These are phyloP conservation scores for Phyllostomus discolor DNA, from an alignment of 2,113 vertebrate genomes.

Conservation along the genomic window DNA sequence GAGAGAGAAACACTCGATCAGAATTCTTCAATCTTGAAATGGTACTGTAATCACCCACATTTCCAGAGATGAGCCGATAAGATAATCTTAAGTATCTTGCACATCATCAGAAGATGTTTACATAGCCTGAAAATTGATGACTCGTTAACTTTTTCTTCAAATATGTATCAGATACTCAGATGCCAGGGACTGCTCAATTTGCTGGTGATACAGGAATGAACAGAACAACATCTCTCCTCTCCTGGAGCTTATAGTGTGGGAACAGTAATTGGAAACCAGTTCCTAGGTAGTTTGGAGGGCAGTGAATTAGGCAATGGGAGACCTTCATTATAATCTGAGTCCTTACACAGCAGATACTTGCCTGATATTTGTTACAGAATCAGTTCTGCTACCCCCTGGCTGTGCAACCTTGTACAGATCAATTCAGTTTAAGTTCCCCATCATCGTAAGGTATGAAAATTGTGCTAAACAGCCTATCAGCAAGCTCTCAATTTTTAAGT, in stretches of 20 bases:
- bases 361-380: background rate
- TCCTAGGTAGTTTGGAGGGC: background rate
- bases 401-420: conserved; percentile 18
- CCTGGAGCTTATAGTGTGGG: background rate
- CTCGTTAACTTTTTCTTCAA: conserved; percentile 19
- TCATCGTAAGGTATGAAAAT: background rate
- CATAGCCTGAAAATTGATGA: background rate
- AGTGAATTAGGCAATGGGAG: background rate
- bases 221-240: background rate
- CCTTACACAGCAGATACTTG: background rate
- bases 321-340: background rate
- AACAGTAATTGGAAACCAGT: background rate
- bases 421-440: background rate
- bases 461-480: background rate
- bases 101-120: conserved; percentile 6
- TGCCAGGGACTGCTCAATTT: background rate
- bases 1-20: conserved; percentile 9
- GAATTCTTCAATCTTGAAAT: background rate
- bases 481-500: conserved; percentile 23
- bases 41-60: background rate
- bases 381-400: background rate
- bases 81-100: background rate
- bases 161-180: conserved; percentile 26
- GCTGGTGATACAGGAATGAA: background rate
- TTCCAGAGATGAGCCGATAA: background rate